A percentile compares a stretch with the other conserved stretches of the same genome.
Evolutionary conservation across 2,797 vertebrate species (phyloP).

Genomic region (Zenarchopterus dispar): DNA sequence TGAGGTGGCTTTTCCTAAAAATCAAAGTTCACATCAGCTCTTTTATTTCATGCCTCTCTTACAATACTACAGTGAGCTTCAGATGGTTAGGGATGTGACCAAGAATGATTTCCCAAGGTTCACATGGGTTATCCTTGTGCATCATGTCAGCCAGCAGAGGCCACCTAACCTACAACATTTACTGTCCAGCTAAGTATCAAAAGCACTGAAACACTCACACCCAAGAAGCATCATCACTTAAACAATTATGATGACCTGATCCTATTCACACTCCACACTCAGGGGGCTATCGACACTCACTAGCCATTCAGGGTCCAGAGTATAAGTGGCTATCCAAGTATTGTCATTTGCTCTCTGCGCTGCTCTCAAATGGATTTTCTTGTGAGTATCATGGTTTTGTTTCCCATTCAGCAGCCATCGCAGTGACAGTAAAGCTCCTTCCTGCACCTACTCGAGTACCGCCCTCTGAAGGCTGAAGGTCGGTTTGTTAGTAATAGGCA

Average conservation of each 20-base stretch:
- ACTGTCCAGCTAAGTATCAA: neutral
- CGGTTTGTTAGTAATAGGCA: neutral
- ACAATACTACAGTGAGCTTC: neutral
- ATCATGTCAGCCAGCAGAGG: slow-evolving; percentile 4
- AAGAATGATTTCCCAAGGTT: slow-evolving; percentile 4
- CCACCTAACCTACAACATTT: slow-evolving; percentile 11
- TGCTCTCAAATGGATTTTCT: slow-evolving; percentile 5
- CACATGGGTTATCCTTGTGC: slow-evolving; percentile 4
- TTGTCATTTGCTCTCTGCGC: neutral
- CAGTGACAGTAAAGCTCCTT: slow-evolving; percentile 1
- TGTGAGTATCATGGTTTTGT: neutral
- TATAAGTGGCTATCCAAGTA: neutral
- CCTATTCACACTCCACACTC: slow-evolving; percentile 7
- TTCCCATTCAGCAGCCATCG: neutral
- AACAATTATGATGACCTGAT: slow-evolving; percentile 1
- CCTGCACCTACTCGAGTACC: neutral
- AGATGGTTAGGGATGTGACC: neutral
- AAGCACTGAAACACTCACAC: neutral
- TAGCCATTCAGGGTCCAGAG: slow-evolving; percentile 12
- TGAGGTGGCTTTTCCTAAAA: too few relatives aligned
- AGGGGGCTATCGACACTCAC: slow-evolving; percentile 4
- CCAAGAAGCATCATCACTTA: slow-evolving; percentile 1
- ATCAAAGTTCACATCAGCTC: too few relatives aligned
- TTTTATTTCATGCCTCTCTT: too few relatives aligned
- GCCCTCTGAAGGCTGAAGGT: neutral